These are phyloP conservation scores for Lepidurus arcticus DNA, from an alignment of 1,140 invertebrate genomes.

Conservation along the genomic window DNA sequence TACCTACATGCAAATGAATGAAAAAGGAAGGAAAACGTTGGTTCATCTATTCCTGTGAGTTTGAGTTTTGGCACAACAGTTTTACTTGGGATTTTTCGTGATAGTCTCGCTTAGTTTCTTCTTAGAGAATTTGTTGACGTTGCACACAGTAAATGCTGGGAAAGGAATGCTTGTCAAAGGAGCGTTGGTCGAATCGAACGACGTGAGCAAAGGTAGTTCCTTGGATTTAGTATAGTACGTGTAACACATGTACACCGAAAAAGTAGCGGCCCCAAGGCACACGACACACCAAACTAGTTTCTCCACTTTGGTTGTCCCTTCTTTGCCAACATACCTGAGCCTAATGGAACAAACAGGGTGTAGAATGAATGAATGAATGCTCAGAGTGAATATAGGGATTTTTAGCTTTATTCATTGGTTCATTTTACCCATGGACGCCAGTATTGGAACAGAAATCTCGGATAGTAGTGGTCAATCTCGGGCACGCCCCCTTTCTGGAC, in stretches of 20 bases:
- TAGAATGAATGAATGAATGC: no score
- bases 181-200: not conserved
- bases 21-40: no score
- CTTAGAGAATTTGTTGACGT: not conserved
- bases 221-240: not conserved
- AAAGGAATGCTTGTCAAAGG: not conserved
- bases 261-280: not conserved
- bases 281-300: not conserved
- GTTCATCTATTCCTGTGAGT: not conserved
- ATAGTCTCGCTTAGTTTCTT: not conserved
- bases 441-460: not conserved
- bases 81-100: not conserved
- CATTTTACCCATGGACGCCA: not conserved
- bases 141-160: not conserved
- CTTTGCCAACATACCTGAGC: not conserved
- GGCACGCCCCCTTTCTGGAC: not conserved
- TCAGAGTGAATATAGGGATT: not conserved
- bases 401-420: not conserved
- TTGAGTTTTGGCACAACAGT: not conserved
- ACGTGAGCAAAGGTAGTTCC: not conserved
- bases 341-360: not conserved
- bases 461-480: not conserved
- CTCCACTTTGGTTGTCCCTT: not conserved
- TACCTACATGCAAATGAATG: not conserved
- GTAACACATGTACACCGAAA: not conserved